Base-by-base conservation (phyloP, 2,888 invertebrate species). In the Philonicus albiceps region DNA sequence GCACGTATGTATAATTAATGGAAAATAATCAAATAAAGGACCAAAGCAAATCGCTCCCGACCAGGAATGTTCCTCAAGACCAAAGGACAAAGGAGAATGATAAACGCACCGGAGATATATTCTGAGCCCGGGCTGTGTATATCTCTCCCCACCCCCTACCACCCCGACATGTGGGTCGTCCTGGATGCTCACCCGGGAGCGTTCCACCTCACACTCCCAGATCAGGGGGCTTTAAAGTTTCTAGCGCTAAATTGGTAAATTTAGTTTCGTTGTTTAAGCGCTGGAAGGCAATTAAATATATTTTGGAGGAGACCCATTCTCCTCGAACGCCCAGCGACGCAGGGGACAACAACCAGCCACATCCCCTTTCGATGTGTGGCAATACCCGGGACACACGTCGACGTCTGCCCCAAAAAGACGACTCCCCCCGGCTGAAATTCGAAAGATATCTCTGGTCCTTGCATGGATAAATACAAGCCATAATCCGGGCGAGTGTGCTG, bases 1-100 rank as follows among this genome's bases (percentile, higher is more conserved):
- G 76, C 84, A 85, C 83, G 85, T 86, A 88, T 88, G 87, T 88
- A 88, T 88, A 88, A 88, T 88, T 88, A 88, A 88, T 88, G 87
- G 86, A 88, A 88, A 88, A 86, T 88, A 88, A 88, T 87, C 88
- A 88, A 86, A 87, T 87, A 87, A 87, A 87, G 88, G 87, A 87
- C 88, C 86, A 87, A 88, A 88, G 87, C 88, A 88, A 88, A 88
- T 88, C 88, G 87, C 72, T 86, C 78, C 75, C 86, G 76, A 86
- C 86, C 86, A 86, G 73, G 64, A 86, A 85, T 87, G 73, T 81
- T 84, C 86, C 87, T 87, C 86, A 87, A 86, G 86, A 86, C 55
- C 74, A 80, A 55, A 86, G 84, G 85, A 86, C 81, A 86, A 53
- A 86, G 84, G 73, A 85, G 84, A 85, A 86, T 74, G 53, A 64